Percentiles rank a stretch among this genome's conserved stretches.
phyloP scores from a whole-genome alignment of 2,797 vertebrate genomes.

The Gila robusta region DNA sequence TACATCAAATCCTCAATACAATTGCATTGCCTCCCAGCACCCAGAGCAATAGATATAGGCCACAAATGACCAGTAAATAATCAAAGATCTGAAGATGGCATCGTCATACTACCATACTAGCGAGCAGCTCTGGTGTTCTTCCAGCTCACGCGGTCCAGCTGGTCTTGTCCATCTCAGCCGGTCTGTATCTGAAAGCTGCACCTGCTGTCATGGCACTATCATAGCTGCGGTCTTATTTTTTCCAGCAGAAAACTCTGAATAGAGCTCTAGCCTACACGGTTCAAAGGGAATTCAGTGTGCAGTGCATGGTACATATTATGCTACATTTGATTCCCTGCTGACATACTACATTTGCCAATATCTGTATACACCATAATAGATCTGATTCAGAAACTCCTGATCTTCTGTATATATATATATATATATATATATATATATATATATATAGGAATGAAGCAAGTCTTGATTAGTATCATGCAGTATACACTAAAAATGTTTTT shows the following conservation, averaged over 20 bases:
- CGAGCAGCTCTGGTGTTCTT: conserved; percentile 14
- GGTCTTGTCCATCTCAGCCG: conserved; percentile 41
- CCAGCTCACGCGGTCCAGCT: conserved; percentile 27
- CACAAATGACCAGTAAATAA: conserved; percentile 15
- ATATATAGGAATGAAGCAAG: background rate
- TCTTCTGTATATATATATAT: conserved; percentile 11
- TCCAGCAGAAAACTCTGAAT: background rate
- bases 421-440: background rate
- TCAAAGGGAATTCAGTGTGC: background rate
- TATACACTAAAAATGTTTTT: background rate
- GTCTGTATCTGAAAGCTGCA: conserved; percentile 39
- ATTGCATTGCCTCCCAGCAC: background rate
- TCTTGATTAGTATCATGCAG: background rate
- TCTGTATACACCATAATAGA: background rate
- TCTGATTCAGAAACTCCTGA: background rate
- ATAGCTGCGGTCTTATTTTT: background rate
- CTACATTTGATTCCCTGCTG: background rate
- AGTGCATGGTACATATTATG: background rate
- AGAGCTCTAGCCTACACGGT: background rate
- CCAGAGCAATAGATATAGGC: background rate
- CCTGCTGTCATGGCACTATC: conserved; percentile 40
- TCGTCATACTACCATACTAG: background rate
- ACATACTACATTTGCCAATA: background rate
- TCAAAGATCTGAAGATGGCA: conserved; percentile 28
- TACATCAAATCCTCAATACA: background rate